Conservation (phyloP, 2,888 invertebrate genomes). For the Silvanus unidentatus region DNA sequence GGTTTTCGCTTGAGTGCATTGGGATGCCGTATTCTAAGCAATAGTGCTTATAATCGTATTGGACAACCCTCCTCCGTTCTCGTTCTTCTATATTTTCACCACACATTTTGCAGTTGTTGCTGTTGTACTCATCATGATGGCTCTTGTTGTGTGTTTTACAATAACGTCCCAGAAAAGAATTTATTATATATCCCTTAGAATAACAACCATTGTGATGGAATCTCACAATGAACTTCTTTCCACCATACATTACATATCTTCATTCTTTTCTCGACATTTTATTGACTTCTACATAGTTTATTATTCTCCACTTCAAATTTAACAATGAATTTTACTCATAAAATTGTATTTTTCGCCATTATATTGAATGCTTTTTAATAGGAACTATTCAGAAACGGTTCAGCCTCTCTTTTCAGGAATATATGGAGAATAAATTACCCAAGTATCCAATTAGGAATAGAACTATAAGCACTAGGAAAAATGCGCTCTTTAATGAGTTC, state of each 20-base stretch:
- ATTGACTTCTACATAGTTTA: slow-evolving; percentile 19
- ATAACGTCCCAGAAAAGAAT: slow-evolving; percentile 10
- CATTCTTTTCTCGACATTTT: slow-evolving; percentile 13
- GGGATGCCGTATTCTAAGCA: slow-evolving; percentile 19
- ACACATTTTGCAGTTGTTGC: slow-evolving; percentile 5
- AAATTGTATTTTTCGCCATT: slow-evolving; percentile 3
- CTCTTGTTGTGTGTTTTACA: neutral
- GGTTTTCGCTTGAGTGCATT: slow-evolving; percentile 35
- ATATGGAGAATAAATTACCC: no score
- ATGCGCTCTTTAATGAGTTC: no score
- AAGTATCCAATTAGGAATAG: no score
- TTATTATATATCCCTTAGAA: slow-evolving; percentile 8
- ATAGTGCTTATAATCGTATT: slow-evolving; percentile 32
- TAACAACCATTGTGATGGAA: slow-evolving; percentile 14
- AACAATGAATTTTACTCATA: slow-evolving; percentile 3
- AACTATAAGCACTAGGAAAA: no score
- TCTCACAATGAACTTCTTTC: slow-evolving; percentile 10
- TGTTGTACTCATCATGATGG: no score
- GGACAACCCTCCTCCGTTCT: slow-evolving; percentile 2
- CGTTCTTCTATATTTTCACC: neutral
- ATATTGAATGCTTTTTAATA: slow-evolving; percentile 2
- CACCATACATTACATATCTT: slow-evolving; percentile 8
- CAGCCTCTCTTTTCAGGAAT: no score
- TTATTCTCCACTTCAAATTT: slow-evolving; percentile 11
- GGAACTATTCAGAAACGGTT: no score